A percentile compares a stretch with the other conserved stretches of the same genome.
These are phyloP conservation scores for Troilus luridus DNA, from an alignment of 2,888 invertebrate genomes.

Conservation along the genomic window DNA sequence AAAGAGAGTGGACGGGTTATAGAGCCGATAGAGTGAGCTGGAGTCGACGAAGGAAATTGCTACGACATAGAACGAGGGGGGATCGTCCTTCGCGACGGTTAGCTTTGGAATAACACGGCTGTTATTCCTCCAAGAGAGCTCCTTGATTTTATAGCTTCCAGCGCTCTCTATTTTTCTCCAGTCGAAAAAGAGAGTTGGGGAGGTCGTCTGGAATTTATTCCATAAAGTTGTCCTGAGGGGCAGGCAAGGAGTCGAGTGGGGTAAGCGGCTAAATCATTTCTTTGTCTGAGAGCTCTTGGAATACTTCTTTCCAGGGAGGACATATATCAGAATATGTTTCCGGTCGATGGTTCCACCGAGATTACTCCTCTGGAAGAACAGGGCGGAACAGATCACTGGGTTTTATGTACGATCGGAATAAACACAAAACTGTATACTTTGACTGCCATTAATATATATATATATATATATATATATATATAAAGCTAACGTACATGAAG, in stretches of 20 bases:
- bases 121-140: constrained; percentile 48
- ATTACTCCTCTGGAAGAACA: background rate
- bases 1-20: background rate
- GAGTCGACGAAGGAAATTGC: constrained; percentile 22
- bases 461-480: no score
- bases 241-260: background rate
- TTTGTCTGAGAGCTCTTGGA: constrained; percentile 18
- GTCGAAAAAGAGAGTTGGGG: constrained; percentile 29
- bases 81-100: constrained; percentile 20
- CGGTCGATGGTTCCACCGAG: background rate
- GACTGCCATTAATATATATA: no score
- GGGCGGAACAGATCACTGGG: background rate
- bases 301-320: background rate
- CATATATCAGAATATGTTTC: constrained; percentile 20
- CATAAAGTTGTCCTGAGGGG: constrained; percentile 35
- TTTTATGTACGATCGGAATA: background rate
- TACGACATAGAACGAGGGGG: background rate
- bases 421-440: background rate
- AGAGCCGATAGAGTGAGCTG: background rate
- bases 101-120: constrained; percentile 48
- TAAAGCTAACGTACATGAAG: no score
- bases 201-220: constrained; percentile 29
- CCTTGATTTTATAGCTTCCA: constrained; percentile 56
- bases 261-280: constrained; percentile 13
- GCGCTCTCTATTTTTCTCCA: constrained; percentile 53